Evolutionary conservation across 35 echinoderm and acorn worm genomes (phyloP).

Genomic region (Amphiura filiformis): DNA sequence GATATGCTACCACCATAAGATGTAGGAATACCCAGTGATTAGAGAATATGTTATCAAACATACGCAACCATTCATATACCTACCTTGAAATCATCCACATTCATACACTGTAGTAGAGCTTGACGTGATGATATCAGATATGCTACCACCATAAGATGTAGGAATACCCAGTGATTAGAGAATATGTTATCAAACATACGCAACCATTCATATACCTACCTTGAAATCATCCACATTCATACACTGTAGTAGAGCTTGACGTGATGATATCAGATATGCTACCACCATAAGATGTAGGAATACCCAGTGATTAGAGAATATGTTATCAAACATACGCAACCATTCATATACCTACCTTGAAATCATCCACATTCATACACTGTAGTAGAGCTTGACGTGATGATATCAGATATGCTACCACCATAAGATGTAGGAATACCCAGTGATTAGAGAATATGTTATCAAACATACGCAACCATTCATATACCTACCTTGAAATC

Average conservation of each 20-base stretch:
- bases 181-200: conserved; percentile 88
- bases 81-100: conserved; percentile 94
- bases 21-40: conserved; percentile 85
- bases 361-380: conserved; percentile 81
- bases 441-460: conserved; percentile 90
- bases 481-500: conserved; percentile 98
- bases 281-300: conserved; percentile 75
- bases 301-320: conserved; percentile 85
- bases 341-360: conserved; percentile 98
- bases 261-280: conserved; percentile 74
- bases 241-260: conserved; percentile 78
- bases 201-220: conserved; percentile 92
- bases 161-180: conserved; percentile 83
- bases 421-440: conserved; percentile 66
- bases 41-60: conserved; percentile 92
- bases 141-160: conserved; percentile 71
- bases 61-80: conserved; percentile 86
- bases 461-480: conserved; percentile 88
- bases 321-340: conserved; percentile 83
- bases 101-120: conserved; percentile 74
- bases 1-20: conserved; percentile 73
- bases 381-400: conserved; percentile 76
- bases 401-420: conserved; percentile 77
- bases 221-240: conserved; percentile 88
- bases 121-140: conserved; percentile 78